phyloP scores from a whole-genome alignment of 2,113 vertebrate species.

The Macroglossus sobrinus region DNA sequence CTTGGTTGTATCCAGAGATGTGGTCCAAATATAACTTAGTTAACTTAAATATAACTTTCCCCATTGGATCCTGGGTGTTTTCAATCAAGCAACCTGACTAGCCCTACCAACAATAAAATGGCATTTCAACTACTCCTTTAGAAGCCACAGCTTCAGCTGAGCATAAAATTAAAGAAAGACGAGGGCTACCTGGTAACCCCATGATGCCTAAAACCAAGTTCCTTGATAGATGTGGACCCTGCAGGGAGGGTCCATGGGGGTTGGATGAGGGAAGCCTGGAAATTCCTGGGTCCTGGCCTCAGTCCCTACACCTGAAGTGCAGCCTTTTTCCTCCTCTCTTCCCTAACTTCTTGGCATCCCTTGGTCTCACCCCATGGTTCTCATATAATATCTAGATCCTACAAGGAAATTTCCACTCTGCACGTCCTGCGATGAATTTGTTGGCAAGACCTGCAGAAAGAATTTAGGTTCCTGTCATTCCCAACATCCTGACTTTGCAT shows the following conservation, averaged over 20 bases:
- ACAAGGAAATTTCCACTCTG: background rate
- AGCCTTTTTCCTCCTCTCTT: rapidly evolving
- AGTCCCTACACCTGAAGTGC: rapidly evolving
- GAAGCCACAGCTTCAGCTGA: background rate
- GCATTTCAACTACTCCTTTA: background rate
- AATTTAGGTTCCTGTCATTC: constrained; percentile 38
- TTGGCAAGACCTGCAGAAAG: constrained; percentile 44
- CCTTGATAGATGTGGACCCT: background rate
- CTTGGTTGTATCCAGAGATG: background rate
- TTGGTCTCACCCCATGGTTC: background rate
- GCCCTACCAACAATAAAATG: background rate
- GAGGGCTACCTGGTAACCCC: background rate
- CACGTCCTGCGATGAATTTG: constrained; percentile 55
- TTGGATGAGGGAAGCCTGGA: background rate
- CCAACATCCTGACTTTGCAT: constrained; percentile 58
- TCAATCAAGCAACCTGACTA: background rate
- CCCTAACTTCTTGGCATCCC: background rate
- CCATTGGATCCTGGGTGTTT: background rate
- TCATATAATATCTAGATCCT: background rate
- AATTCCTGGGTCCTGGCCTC: background rate
- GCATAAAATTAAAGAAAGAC: background rate
- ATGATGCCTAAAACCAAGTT: background rate
- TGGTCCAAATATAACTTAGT: background rate
- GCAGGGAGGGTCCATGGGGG: background rate
- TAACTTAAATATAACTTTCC: no score